Percentiles rank a stretch among this genome's conserved stretches.
These are phyloP conservation scores for Paracentrotus lividus DNA, from an alignment of 53 echinoderm and acorn worm species.

Conservation along the genomic window DNA sequence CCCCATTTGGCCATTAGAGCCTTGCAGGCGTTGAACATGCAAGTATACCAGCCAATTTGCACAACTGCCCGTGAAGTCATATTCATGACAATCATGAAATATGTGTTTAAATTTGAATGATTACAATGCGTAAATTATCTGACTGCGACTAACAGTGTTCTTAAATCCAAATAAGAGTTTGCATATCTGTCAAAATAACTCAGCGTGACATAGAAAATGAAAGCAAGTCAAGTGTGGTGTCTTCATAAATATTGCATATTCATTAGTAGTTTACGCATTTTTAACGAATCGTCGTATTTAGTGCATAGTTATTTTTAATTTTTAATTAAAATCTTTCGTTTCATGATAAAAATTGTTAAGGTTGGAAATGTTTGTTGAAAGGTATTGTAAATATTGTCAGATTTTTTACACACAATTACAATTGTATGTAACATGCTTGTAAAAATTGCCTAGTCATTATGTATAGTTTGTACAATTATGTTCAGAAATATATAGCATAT, in stretches of 20 bases:
- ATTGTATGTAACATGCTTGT: conserved; percentile 6
- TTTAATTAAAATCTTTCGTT: neutral
- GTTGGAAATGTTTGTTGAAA: neutral
- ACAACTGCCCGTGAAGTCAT: too few relatives aligned
- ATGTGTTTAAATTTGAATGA: too few relatives aligned
- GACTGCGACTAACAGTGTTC: too few relatives aligned
- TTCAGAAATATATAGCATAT: neutral
- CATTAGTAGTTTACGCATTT: neutral
- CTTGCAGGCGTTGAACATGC: too few relatives aligned
- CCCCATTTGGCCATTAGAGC: too few relatives aligned
- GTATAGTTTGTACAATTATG: neutral
- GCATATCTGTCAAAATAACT: too few relatives aligned
- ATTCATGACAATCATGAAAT: too few relatives aligned
- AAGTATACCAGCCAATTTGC: too few relatives aligned
- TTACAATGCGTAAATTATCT: too few relatives aligned
- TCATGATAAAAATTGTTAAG: neutral
- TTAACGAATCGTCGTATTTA: neutral
- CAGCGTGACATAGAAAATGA: too few relatives aligned
- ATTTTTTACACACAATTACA: neutral
- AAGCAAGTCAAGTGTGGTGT: too few relatives aligned
- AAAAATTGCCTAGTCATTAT: conserved; percentile 13
- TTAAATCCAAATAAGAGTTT: too few relatives aligned
- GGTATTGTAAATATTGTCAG: conserved; percentile 36
- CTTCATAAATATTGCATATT: neutral
- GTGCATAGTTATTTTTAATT: neutral